Base-by-base conservation (phyloP, 2,888 invertebrate genomes). In the Lasius fuliginosus region DNA sequence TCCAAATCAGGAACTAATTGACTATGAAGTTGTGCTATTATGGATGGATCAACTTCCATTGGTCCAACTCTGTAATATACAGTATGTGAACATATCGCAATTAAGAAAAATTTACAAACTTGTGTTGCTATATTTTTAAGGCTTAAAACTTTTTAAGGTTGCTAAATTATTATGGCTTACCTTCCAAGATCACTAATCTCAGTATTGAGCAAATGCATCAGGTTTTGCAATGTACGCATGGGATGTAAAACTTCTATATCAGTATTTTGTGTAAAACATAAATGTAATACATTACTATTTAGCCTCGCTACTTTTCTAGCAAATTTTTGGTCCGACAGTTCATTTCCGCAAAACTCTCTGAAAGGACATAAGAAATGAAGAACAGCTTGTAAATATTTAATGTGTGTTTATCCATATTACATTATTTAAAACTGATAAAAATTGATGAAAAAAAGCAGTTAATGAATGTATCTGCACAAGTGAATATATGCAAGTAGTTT, bases 341-440 rank as follows among this genome's bases (percentile, higher is more conserved):
- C 97, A 93, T 96, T 97, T 89, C 96, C 96, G 94, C 97, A 97
- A 95, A 98, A 98, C 95, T 98, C 98, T 94, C 98, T 98, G 95
- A 84, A 96, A 91, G 79, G 65, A 33, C 15, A 64, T 42, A 30
- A 36, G 36, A 11, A 1, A 42, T 62, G n/a, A 62, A 74, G 30
- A 62, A 65, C n/a, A 65, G n/a, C 3, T 36, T 49, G 18, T 46
- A 27, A 49, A 49, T 49, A 49, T 49, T 30, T 60, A 65, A 46
- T 1, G 15, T 46, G 1, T 68, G 3, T n/a, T 30, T 30, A 11
- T 60, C 15, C 11, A 23, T 56, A 11, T 60, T 56, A 23, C 4
- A 60, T 30, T 60, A 30, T 36, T 5, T 64, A 75, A 11, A 27
- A 12, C 36, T 49, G 53, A 46, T 23, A 60, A 82, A 46, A 33